Percentiles rank a stretch among this genome's conserved stretches.
Evolutionary conservation across 2,797 vertebrate genomes (phyloP).

Genomic region (Triplophysa yarkandensis): DNA sequence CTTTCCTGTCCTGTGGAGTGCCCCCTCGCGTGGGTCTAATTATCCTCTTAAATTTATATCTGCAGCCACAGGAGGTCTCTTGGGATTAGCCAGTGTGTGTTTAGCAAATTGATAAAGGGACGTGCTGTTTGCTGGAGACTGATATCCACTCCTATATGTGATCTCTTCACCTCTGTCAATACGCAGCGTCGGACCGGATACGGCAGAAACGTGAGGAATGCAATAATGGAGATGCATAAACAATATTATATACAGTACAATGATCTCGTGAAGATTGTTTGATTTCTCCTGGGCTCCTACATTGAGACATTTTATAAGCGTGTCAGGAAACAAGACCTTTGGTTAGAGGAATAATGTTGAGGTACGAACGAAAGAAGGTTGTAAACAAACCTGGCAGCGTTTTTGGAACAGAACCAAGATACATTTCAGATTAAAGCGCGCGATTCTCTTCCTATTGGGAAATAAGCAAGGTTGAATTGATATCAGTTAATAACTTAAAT

Average conservation of each 20-base stretch:
- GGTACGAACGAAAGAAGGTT: neutral
- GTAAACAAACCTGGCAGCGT: constrained; percentile 55
- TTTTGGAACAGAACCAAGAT: constrained; percentile 65
- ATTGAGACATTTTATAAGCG: neutral
- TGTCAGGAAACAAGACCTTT: constrained; percentile 15
- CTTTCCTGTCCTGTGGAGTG: constrained; percentile 69
- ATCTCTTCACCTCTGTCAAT: constrained; percentile 43
- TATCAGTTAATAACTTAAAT: constrained; percentile 80
- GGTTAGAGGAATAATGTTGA: constrained; percentile 24
- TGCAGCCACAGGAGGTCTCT: constrained; percentile 74
- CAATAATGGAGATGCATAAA: neutral
- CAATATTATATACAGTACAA: neutral
- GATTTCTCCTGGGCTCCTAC: constrained; percentile 1
- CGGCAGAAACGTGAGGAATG: neutral
- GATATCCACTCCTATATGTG: constrained; percentile 73
- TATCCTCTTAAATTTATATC: constrained; percentile 87
- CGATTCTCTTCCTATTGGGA: constrained; percentile 65
- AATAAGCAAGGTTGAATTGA: constrained; percentile 70
- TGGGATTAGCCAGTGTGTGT: constrained; percentile 81
- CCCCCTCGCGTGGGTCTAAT: constrained; percentile 77
- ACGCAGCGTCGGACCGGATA: constrained; percentile 59
- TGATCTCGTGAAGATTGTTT: neutral
- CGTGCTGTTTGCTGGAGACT: constrained; percentile 78
- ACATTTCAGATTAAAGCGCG: constrained; percentile 59
- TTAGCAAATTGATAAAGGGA: constrained; percentile 87